phyloP scores from a whole-genome alignment of 2,888 invertebrate genomes.

The Xestoiulus laeticollis region DNA sequence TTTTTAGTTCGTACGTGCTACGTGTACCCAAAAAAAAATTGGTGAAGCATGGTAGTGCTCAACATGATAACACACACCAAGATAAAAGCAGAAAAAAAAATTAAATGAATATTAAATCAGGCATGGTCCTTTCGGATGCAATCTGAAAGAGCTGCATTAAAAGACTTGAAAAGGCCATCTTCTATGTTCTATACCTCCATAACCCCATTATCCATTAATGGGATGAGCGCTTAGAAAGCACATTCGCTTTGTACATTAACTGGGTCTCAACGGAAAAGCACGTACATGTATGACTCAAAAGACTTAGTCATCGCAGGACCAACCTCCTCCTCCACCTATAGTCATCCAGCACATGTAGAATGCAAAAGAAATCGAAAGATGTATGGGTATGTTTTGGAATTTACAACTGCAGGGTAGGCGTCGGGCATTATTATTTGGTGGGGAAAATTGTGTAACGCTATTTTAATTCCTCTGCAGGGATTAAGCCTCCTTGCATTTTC shows the following conservation, averaged over 20 bases:
- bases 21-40: no score
- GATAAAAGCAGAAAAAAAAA: background rate
- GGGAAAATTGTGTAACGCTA: slow-evolving; percentile 28
- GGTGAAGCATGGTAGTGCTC: background rate
- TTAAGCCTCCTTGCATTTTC: background rate
- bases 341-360: background rate
- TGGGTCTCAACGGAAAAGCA: background rate
- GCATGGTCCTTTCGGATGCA: background rate
- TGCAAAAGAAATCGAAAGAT: background rate
- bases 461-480: slow-evolving; percentile 18
- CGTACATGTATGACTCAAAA: background rate
- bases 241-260: background rate
- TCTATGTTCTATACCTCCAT: background rate
- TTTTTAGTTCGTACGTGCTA: no score
- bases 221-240: background rate
- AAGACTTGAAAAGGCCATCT: background rate
- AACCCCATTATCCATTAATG: background rate
- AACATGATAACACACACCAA: background rate
- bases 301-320: background rate
- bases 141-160: background rate
- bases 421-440: background rate
- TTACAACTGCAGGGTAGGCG: background rate
- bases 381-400: background rate
- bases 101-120: background rate
- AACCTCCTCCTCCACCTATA: background rate